These are phyloP conservation scores for Pteria penguin DNA, from an alignment of 2,888 invertebrate genomes.

Conservation along the genomic window DNA sequence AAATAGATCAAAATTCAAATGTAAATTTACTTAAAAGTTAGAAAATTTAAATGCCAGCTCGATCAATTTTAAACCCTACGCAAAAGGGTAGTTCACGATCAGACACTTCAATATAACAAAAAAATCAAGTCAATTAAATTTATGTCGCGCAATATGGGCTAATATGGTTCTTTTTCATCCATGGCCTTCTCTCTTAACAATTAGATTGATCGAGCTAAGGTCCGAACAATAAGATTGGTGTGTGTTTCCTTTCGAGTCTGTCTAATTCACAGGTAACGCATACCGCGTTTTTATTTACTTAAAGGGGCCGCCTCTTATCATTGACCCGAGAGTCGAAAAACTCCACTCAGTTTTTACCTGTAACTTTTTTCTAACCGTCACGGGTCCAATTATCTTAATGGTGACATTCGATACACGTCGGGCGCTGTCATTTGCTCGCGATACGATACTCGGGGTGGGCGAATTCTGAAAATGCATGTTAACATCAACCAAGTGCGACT, in stretches of 20 bases:
- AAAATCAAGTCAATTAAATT: conserved; percentile 34
- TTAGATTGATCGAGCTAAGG: conserved; percentile 5
- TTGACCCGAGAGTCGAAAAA: conserved; percentile 20
- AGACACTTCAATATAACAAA: not conserved
- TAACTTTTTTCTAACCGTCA: not conserved
- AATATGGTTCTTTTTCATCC: conserved; percentile 18
- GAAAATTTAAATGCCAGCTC: conserved; percentile 19
- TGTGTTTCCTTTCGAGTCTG: not conserved
- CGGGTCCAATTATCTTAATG: not conserved
- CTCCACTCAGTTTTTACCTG: conserved; percentile 1
- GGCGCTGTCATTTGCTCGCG: not conserved
- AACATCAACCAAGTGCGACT: no score
- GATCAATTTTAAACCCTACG: conserved; percentile 16
- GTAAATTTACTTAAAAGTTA: conserved; percentile 19
- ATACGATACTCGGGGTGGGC: not conserved
- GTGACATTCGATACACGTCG: not conserved
- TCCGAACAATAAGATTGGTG: conserved; percentile 3
- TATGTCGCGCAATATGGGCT: conserved; percentile 19
- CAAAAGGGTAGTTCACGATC: conserved; percentile 19
- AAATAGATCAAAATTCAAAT: conserved; percentile 25
- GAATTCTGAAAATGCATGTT: no score
- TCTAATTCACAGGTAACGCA: not conserved
- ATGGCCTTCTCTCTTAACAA: conserved; percentile 24
- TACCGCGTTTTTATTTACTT: conserved; percentile 23
- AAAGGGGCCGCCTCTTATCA: conserved; percentile 34